Base-by-base conservation (phyloP, 2,113 vertebrate genomes). In the Pachyramphus minor region DNA sequence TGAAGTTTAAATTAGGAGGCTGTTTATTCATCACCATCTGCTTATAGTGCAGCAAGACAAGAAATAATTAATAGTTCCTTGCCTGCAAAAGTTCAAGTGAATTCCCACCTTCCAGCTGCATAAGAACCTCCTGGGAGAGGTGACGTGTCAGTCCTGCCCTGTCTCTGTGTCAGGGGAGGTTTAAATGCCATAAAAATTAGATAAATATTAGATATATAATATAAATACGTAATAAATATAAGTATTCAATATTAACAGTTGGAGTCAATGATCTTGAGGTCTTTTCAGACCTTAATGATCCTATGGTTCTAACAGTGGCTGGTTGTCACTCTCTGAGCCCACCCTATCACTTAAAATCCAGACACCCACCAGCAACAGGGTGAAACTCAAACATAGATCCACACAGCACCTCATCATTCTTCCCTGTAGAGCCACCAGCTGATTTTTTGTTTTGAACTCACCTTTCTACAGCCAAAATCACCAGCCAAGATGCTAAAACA, bases 1-100 rank as follows among this genome's bases (percentile, higher is more conserved):
- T 95, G 93, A 84, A 92, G 94, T 96, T 97, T 91, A 93, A 97
- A 95, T 92, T 68, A 80, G 94, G 76, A 93, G 53, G 31, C 89
- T 96, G 85, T 96, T 94, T 97, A 91, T 97, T 96, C 93, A 95
- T 95, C 69, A 59, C 84, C 83, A 94, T 96, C 94, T 97, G 97
- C 71, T 96, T 96, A 94, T 58, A 76, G 62, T 53, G 72, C 55
- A 86, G 78, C n/a, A 94, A 96, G 91, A 97, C 92, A 92, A 96
- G 79, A 93, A 93, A 93, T 93, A 95, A 97, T 97, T 96, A 97
- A 94, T 96, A 95, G 62, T 33, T 92, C 80, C 62, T 91, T 95
- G 84, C 77, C 85, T 80, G 73, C 33, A 56, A 89, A 92, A 93
- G 87, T 89, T 91, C 94, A 91, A 75, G 72, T 68, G 73, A 90